These are phyloP conservation scores for Parnassius apollo DNA, from an alignment of 2,888 invertebrate species.

Conservation along the genomic window DNA sequence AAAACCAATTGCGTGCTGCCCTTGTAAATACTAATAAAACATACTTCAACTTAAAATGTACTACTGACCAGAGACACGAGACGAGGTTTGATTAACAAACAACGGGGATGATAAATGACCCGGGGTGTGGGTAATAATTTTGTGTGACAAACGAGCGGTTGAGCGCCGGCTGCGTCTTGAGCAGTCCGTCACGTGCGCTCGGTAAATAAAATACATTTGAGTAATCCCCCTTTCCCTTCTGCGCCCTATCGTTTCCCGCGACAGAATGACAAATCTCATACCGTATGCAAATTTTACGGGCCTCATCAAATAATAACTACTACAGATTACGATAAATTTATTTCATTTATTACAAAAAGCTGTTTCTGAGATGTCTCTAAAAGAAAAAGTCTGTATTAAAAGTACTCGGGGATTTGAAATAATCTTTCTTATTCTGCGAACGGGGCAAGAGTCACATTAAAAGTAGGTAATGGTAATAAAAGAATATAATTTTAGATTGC, in stretches of 20 bases:
- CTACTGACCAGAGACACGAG: conserved; percentile 21
- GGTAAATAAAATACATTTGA: conserved; percentile 65
- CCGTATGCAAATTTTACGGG: conserved; percentile 56
- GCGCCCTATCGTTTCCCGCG: conserved; percentile 42
- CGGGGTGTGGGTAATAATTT: conserved; percentile 47
- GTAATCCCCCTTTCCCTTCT: conserved; percentile 38
- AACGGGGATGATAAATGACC: conserved; percentile 50
- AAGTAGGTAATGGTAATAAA: conserved; percentile 17
- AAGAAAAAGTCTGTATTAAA: conserved; percentile 1
- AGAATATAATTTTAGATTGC: conserved; percentile 46
- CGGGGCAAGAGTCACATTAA: conserved; percentile 15
- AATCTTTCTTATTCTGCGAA: conserved; percentile 1
- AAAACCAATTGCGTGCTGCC: too few species aligned
- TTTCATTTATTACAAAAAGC: background rate
- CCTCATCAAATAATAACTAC: conserved; percentile 2
- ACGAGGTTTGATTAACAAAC: conserved; percentile 44
- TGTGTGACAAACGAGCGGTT: conserved; percentile 68
- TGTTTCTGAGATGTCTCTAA: conserved; percentile 2
- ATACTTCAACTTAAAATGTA: conserved; percentile 8
- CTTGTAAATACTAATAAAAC: background rate
- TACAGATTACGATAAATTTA: conserved; percentile 1
- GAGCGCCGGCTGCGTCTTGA: conserved; percentile 53
- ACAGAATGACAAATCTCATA: conserved; percentile 64
- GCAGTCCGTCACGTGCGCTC: conserved; percentile 59
- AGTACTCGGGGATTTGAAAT: background rate